Evolutionary conservation across 2,888 invertebrate species (phyloP).

Genomic region (Cosmorhoe ocellata): DNA sequence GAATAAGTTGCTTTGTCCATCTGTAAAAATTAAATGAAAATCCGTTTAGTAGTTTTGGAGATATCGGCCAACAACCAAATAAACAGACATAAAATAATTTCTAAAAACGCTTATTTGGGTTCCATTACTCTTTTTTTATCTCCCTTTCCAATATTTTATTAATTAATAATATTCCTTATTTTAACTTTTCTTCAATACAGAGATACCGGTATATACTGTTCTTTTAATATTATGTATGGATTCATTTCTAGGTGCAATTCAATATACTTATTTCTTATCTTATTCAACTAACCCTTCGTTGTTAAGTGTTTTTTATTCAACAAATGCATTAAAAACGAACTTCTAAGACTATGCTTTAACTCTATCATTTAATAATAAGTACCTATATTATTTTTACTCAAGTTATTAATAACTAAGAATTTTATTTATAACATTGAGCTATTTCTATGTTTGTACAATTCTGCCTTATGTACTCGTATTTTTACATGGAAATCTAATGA

Average conservation of each 20-base stretch:
- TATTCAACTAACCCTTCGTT: constrained; percentile 16
- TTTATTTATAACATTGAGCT: constrained; percentile 14
- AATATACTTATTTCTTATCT: not conserved
- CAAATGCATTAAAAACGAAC: constrained; percentile 28
- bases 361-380: not conserved
- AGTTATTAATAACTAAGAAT: too few relatives aligned
- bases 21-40: too few relatives aligned
- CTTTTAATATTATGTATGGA: not conserved
- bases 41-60: too few relatives aligned
- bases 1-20: too few relatives aligned
- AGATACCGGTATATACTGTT: too few relatives aligned
- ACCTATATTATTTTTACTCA: not conserved
- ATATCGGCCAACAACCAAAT: too few relatives aligned
- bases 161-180: too few relatives aligned
- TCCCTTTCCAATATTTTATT: too few relatives aligned
- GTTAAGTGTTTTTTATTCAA: constrained; percentile 25
- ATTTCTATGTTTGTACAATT: constrained; percentile 25
- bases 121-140: too few relatives aligned
- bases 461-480: constrained; percentile 16
- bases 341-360: not conserved
- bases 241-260: not conserved
- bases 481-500: not conserved
- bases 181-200: too few relatives aligned
- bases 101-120: too few relatives aligned
- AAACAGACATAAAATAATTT: too few relatives aligned